A percentile compares a stretch with the other conserved stretches of the same genome.
These are phyloP conservation scores for Scophthalmus maximus DNA, from an alignment of 2,113 vertebrate species.

Conservation along the genomic window DNA sequence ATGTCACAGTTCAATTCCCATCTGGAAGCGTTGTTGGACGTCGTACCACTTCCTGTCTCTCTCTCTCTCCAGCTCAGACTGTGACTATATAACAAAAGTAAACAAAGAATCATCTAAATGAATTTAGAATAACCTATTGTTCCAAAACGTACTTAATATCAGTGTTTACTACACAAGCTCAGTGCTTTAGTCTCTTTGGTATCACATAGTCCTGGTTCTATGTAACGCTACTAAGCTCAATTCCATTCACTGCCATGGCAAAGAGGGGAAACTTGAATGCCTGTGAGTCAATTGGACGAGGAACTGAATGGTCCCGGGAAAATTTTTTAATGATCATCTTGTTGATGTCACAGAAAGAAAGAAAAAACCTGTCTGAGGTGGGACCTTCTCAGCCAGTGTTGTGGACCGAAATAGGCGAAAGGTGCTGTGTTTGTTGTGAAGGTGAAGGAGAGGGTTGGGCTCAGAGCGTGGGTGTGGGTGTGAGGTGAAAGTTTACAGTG, in stretches of 20 bases:
- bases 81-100: no score
- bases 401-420: not conserved
- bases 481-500: not conserved
- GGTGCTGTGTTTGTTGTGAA: constrained; percentile 11
- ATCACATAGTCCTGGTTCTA: no score
- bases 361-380: no score
- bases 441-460: not conserved
- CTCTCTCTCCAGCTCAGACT: no score
- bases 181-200: no score
- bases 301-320: not conserved
- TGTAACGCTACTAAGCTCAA: no score
- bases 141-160: no score
- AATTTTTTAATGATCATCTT: not conserved
- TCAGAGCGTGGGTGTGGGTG: not conserved
- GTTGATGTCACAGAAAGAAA: not conserved
- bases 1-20: not conserved
- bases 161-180: no score
- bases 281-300: not conserved
- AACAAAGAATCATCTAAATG: no score
- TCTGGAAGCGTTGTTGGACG: not conserved
- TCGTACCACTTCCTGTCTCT: not conserved
- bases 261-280: not conserved
- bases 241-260: no score
- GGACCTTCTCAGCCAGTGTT: not conserved
- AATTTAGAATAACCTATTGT: no score